Evolutionary conservation across 2,888 invertebrate species (phyloP).

Genomic region (Pristionchus maxplancki): DNA sequence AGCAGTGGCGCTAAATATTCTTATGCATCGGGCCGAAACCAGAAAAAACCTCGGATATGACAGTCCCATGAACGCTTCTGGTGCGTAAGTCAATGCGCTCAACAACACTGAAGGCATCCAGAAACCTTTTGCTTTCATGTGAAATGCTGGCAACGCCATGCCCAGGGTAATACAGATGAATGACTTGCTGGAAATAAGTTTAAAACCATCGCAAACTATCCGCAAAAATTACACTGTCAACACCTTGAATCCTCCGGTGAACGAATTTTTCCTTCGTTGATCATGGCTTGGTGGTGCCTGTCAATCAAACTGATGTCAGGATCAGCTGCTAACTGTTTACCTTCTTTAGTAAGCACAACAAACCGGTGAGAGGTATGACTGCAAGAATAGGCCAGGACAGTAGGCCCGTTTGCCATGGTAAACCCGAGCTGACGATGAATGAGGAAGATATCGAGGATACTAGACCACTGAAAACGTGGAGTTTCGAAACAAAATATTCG

Average conservation of each 20-base stretch:
- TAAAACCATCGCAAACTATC: too few species aligned
- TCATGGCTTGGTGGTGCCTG: neutral
- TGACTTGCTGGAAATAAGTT: neutral
- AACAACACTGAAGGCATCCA: neutral
- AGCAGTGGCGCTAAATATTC: neutral
- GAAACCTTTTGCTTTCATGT: neutral
- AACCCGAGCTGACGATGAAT: neutral
- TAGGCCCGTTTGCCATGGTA: neutral
- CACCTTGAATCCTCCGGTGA: neutral
- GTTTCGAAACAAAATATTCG: neutral
- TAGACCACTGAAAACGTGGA: too few species aligned
- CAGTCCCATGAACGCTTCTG: neutral
- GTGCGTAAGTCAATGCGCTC: neutral
- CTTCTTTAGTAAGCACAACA: neutral
- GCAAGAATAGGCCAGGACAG: neutral
- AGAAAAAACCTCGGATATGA: neutral
- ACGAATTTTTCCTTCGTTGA: neutral
- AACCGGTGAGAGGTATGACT: neutral
- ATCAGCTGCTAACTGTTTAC: neutral
- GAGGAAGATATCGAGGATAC: too few species aligned
- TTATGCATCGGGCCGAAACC: neutral
- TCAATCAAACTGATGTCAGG: neutral
- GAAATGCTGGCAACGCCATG: neutral
- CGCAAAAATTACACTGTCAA: neutral
- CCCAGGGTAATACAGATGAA: neutral